phyloP scores from a whole-genome alignment of 2,113 vertebrate species.

The Antigone vipio region DNA sequence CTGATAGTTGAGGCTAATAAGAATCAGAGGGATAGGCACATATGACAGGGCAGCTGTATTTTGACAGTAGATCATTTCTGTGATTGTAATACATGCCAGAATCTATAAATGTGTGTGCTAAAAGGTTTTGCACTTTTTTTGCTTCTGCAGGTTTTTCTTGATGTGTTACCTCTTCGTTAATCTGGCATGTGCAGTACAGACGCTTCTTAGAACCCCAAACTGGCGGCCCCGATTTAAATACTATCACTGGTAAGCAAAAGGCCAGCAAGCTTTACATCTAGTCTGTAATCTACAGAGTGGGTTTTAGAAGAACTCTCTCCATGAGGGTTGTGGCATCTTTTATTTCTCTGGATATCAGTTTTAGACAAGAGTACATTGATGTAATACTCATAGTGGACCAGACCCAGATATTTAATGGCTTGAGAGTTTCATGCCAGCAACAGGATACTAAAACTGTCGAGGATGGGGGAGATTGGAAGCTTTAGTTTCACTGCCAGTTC shows the following conservation, averaged over 20 bases:
- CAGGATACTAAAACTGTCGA: not conserved
- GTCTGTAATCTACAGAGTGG: fast-evolving
- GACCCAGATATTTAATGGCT: not conserved
- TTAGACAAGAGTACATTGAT: not conserved
- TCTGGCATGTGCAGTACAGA: constrained; percentile 96
- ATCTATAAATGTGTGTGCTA: not conserved
- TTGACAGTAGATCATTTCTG: constrained; percentile 79
- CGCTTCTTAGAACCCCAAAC: constrained; percentile 92
- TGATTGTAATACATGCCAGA: not conserved
- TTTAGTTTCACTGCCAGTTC: not conserved
- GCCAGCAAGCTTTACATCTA: fast-evolving
- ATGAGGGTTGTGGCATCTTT: not conserved
- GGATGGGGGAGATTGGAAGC: not conserved
- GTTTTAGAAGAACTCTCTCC: not conserved
- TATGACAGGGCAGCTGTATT: not conserved
- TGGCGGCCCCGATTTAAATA: constrained; percentile 96
- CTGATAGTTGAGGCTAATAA: not conserved
- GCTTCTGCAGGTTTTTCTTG: constrained; percentile 89
- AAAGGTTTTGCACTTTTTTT: not conserved
- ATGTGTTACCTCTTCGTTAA: constrained; percentile 99
- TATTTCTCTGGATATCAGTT: not conserved
- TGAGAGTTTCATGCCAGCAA: not conserved
- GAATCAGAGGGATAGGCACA: not conserved
- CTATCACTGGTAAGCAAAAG: constrained; percentile 90
- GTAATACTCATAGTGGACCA: not conserved